Evolutionary conservation across 2,797 vertebrate genomes (phyloP).

Genomic region (Dicrostonyx torquatus): DNA sequence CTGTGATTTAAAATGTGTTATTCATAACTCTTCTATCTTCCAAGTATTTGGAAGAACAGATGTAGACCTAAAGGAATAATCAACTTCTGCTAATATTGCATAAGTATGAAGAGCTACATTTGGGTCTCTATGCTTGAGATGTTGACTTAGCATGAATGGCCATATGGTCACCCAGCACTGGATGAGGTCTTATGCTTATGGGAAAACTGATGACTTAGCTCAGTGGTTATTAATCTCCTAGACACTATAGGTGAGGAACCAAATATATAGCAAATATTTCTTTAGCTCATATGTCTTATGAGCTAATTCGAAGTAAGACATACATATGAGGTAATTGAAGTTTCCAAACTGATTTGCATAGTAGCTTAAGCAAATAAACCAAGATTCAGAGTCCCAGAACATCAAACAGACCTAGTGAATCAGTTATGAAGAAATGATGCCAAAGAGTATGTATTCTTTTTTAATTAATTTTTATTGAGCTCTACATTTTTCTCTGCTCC

Average conservation of each 20-base stretch:
- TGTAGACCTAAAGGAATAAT: constrained; percentile 71
- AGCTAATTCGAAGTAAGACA: background rate
- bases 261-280: background rate
- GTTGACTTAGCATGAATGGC: no score
- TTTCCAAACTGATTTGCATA: background rate
- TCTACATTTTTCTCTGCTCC: no score
- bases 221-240: background rate
- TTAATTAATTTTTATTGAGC: no score
- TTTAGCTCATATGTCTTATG: background rate
- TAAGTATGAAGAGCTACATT: background rate
- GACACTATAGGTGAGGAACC: background rate
- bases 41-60: constrained; percentile 73
- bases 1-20: constrained; percentile 66
- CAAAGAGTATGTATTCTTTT: background rate
- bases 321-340: background rate
- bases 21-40: constrained; percentile 56
- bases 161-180: rapidly evolving
- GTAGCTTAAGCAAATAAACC: background rate
- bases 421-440: background rate
- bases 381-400: background rate
- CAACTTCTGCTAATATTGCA: constrained; percentile 24
- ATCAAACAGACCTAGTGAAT: background rate
- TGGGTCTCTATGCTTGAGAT: background rate
- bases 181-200: background rate
- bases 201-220: background rate